Evolutionary conservation across 2,797 vertebrate genomes (phyloP).

Genomic region (Ctenopoma multispine): DNA sequence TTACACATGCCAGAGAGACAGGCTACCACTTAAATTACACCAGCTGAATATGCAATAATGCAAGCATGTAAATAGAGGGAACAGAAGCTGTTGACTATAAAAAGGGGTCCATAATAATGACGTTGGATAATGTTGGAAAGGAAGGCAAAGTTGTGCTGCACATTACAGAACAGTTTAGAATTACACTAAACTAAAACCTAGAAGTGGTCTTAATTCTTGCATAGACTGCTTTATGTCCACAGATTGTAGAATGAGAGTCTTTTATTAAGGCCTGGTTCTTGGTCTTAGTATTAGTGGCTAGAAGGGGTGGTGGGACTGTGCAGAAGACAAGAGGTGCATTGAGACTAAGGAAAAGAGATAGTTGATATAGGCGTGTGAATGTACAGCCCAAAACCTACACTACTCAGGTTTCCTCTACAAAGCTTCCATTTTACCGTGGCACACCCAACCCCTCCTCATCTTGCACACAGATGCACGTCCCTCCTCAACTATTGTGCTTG

Average conservation of each 20-base stretch:
- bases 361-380: constrained; percentile 72
- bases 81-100: constrained; percentile 18
- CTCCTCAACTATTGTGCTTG: constrained; percentile 36
- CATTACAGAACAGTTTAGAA: not conserved
- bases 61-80: constrained; percentile 14
- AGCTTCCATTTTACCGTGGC: constrained; percentile 69
- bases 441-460: constrained; percentile 54
- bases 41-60: constrained; percentile 4
- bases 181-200: not conserved
- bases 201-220: not conserved
- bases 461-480: constrained; percentile 63
- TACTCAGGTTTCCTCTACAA: constrained; percentile 77
- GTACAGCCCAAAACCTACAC: constrained; percentile 61
- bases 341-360: constrained; percentile 64
- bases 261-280: constrained; percentile 17
- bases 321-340: constrained; percentile 72
- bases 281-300: constrained; percentile 39
- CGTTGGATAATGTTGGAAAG: not conserved
- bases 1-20: constrained; percentile 35
- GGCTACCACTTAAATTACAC: constrained; percentile 37
- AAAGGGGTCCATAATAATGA: constrained; percentile 4
- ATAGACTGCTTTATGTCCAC: constrained; percentile 1
- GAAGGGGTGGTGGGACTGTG: constrained; percentile 36
- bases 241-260: not conserved
- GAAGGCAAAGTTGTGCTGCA: not conserved